Percentiles rank a stretch among this genome's conserved stretches.
Conservation (phyloP, 2,888 invertebrate species). For the Xylophagus ater region DNA sequence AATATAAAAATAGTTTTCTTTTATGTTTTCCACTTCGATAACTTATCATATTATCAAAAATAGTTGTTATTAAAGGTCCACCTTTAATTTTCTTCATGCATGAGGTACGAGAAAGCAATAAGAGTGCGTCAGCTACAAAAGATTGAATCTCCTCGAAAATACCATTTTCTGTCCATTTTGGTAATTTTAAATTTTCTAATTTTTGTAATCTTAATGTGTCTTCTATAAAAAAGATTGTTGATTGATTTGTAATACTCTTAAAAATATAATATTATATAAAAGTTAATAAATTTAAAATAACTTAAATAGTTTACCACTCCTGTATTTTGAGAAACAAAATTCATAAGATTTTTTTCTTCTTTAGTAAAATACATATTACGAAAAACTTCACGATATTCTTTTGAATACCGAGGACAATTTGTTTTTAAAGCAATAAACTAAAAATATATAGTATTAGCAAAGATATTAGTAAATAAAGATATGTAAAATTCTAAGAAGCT, state of each 20-base stretch:
- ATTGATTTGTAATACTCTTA: neutral
- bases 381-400: too few species aligned
- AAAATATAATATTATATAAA: too few species aligned
- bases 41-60: conserved; percentile 46
- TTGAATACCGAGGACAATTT: too few species aligned
- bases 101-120: conserved; percentile 40
- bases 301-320: neutral
- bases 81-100: conserved; percentile 52
- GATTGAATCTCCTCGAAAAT: conserved; percentile 43
- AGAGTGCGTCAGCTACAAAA: neutral
- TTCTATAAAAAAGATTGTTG: neutral
- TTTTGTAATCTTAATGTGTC: conserved; percentile 53
- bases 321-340: too few species aligned
- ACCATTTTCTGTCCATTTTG: conserved; percentile 55
- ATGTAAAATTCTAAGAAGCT: too few species aligned
- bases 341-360: too few species aligned
- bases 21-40: conserved; percentile 38
- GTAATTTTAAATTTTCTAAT: conserved; percentile 50
- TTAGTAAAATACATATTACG: too few species aligned
- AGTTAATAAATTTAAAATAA: neutral
- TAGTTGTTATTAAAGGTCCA: conserved; percentile 56
- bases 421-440: too few species aligned
- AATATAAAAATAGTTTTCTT: conserved; percentile 49
- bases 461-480: too few species aligned
- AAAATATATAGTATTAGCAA: too few species aligned